Evolutionary conservation across 2,113 vertebrate genomes (phyloP), one percentile per base, ranked within the genome.

Genomic region (Phainopepla nitens): DNA sequence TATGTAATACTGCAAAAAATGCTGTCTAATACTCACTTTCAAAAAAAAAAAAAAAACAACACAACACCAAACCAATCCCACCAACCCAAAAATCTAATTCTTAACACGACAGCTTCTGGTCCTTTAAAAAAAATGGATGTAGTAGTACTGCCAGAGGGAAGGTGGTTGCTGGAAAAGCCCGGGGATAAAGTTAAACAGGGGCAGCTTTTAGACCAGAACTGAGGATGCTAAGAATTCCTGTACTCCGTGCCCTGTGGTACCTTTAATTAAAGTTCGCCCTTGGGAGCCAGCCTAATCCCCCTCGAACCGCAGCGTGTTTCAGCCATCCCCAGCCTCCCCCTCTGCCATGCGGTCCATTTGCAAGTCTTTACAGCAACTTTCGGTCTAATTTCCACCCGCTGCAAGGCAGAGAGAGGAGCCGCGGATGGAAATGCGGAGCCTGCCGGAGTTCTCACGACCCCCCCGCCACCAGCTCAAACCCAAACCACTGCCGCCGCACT

Each of bases 241-340:
- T 53, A 42, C 49, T 42, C 93, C 31, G 71, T 91, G 91, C 94
- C 68, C 94, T 81, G 86, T 94, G 66, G 93, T 92, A 92, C 95
- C 93, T 97, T 97, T 93, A 96, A 97, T 95, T 86, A 97, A 97
- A 96, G 94, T 90, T 96, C 92, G 31, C 65, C 95, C 87, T 94
- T 94, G 96, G 97, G 95, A 85, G 95, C 87, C 68, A 95, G 93
- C 92, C 95, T 94, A 97, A 95, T 93, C 93, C 93, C 87, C 89
- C 94, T 94, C 3, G 78, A 86, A 93, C 93, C 95, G 85, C 94
- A 92, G 92, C 76, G 9, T 28, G 92, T 79, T 69, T 79, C 83
- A 94, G 94, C 50, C 93, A 89, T 89, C 92, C 89, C 93, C 94
- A 84, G 88, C 91, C 89, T 73, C 93, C 82, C 76, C 86, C 79